Evolutionary conservation across 2,113 vertebrate species (phyloP).

Genomic region (Pygoscelis antarcticus): DNA sequence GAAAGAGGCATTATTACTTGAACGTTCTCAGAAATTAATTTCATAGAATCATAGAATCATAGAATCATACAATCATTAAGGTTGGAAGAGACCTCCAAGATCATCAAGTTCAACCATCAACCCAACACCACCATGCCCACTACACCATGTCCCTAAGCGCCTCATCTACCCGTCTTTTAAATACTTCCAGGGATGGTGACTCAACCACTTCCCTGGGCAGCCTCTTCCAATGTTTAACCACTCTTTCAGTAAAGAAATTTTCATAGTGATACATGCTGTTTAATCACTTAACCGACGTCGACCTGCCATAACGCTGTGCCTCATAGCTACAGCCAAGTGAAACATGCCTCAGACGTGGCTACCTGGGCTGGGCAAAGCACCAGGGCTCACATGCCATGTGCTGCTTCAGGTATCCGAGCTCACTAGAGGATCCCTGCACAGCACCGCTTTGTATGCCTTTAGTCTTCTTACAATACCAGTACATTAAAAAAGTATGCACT

Average conservation of each 20-base stretch:
- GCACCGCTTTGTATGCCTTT: not conserved
- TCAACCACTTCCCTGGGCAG: too few species aligned
- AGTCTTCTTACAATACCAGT: not conserved
- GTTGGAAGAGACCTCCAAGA: too few species aligned
- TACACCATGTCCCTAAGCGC: too few species aligned
- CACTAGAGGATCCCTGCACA: not conserved
- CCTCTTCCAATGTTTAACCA: too few species aligned
- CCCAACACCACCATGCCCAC: too few species aligned
- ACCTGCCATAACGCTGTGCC: not conserved
- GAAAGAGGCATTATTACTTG: not conserved
- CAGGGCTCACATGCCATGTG: rapidly evolving
- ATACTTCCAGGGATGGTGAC: too few species aligned
- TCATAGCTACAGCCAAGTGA: not conserved
- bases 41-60: not conserved
- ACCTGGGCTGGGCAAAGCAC: not conserved
- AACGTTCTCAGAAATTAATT: not conserved
- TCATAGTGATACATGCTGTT: not conserved
- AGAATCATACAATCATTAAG: too few species aligned
- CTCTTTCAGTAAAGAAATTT: too few species aligned
- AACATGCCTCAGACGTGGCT: not conserved
- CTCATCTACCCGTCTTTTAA: too few species aligned
- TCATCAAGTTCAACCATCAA: too few species aligned
- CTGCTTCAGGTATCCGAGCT: not conserved
- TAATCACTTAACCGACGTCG: not conserved
- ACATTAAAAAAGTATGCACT: not conserved